These are phyloP conservation scores for Hyperoplus immaculatus DNA, from an alignment of 2,797 vertebrate species.

Conservation along the genomic window DNA sequence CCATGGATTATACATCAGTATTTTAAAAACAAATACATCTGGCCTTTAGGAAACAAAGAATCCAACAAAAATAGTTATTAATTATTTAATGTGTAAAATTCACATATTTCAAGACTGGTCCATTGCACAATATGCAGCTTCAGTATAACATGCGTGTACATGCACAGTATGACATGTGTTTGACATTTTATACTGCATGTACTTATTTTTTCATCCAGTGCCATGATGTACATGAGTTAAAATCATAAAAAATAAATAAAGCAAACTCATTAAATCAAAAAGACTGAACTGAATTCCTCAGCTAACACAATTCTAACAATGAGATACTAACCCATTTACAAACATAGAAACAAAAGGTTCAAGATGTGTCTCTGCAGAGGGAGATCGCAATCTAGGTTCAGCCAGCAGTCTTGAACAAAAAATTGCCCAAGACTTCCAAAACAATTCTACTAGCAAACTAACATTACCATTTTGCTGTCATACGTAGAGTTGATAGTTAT, in stretches of 20 bases:
- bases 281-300: constrained; percentile 82
- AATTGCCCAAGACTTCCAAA: constrained; percentile 10
- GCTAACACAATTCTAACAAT: constrained; percentile 63
- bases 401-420: not conserved
- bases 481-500: not conserved
- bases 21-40: constrained; percentile 20
- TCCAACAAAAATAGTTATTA: constrained; percentile 11
- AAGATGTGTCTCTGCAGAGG: constrained; percentile 14
- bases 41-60: constrained; percentile 11
- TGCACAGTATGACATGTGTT: constrained; percentile 56
- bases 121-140: constrained; percentile 46
- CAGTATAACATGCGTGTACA: constrained; percentile 57
- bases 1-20: constrained; percentile 22
- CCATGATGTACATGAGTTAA: constrained; percentile 69
- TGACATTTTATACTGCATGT: constrained; percentile 62
- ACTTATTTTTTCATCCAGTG: constrained; percentile 59
- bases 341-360: constrained; percentile 16
- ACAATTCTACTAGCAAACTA: constrained; percentile 29
- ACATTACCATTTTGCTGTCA: constrained; percentile 21
- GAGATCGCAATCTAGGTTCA: not conserved
- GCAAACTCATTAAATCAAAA: constrained; percentile 72
- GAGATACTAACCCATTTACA: constrained; percentile 73
- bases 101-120: constrained; percentile 19
- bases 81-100: constrained; percentile 17
- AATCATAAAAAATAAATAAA: constrained; percentile 79